Base-by-base conservation (phyloP, 2,888 invertebrate genomes). In the Odontomyia ornata region DNA sequence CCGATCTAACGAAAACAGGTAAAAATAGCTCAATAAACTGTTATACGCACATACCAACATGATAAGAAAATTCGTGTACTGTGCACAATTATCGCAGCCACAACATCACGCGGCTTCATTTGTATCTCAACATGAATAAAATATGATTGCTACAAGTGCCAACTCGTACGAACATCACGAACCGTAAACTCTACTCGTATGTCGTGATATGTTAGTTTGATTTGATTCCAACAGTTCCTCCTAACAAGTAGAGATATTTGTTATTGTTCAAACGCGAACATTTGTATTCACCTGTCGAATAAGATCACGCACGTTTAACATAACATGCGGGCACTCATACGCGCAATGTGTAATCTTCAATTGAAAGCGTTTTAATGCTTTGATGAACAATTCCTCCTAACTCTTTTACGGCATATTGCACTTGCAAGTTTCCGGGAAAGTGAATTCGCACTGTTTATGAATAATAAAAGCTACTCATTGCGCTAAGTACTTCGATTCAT, bases 101-200 rank as follows among this genome's bases (percentile, higher is more conserved):
- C 60, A 21, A 64, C 28, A 64, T 64, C 28, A 60, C 27, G 60
- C 27, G 15, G 5, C 60, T 27, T 30, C 64, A 28, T 64, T 64
- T 28, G 1, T 28, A 64, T 52, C 52, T 52, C 7, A 18, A 52
- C 52, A 52, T 18, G 52, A 52, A 52, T 52, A 9, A 52, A 52
- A 52, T n/a, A 52, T 43, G 43, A n/a, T n/a, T n/a, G n/a, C 36
- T 5, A 9, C 18, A 52, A 52, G 15, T 52, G 52, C 52, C 18
- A 4, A 5, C 36, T 5, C 36, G 3, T 36, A 9, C 5, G 9
- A 13, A 60, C 23, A 60, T 60, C 25, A 23, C 21, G 60, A 25
- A 60, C 15, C n/a, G 18, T 11, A 60, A 60, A 60, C 23, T 60
- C 60, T 23, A 60, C 23, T 60, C 21, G 23, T 60, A 25, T 25